Evolutionary conservation across 2,888 invertebrate species (phyloP), one percentile per base, ranked within the genome.

Genomic region (Lissonota sp.): DNA sequence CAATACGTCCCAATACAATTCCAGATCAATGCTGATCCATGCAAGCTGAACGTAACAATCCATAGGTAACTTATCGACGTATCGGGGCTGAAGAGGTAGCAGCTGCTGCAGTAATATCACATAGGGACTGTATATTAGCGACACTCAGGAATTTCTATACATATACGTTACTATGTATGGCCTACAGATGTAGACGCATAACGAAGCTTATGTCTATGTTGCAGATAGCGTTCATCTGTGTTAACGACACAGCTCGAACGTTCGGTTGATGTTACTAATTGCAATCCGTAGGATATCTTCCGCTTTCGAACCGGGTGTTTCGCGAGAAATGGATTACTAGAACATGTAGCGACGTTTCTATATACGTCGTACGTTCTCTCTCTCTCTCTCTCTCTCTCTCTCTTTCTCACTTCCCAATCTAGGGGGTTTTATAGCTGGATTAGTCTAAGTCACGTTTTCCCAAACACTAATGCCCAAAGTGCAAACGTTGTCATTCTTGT

Each of bases 11-110:
- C 6, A 5, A 5, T 14, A 7, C 53, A 44, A 44, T 53, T 14
- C 6, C 14, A 53, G 80, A 77, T 69, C 77, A 80, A 58, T 16
- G 53, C 73, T 77, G 77, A 81, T 81, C 77, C 77, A 46, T 60
- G 49, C 60, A 73, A 60, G 64, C 69, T 26, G 49, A 51, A 49
- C 57, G 53, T 63, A 77, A 67, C 79, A 12, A 71, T 55, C 26
- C 58, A 71, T 53, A 44, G 71, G 37, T 64, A 53, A 81, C 69
- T 73, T 70, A 81, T 81, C 77, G 73, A 8, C 55, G 73, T n/a
- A 69, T 77, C 53, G 53, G 40, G 63, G 16, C 12, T 7, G 26
- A 42, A 14, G 44, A 46, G 37, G 6, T 16, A 67, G 49, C 76
- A 53, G 69, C 72, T 69, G 80, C 80, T 26, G 58, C 46, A 14